Evolutionary conservation across 2,797 vertebrate species (phyloP), one percentile per base, ranked within the genome.

Genomic region (Aeoliscus strigatus): DNA sequence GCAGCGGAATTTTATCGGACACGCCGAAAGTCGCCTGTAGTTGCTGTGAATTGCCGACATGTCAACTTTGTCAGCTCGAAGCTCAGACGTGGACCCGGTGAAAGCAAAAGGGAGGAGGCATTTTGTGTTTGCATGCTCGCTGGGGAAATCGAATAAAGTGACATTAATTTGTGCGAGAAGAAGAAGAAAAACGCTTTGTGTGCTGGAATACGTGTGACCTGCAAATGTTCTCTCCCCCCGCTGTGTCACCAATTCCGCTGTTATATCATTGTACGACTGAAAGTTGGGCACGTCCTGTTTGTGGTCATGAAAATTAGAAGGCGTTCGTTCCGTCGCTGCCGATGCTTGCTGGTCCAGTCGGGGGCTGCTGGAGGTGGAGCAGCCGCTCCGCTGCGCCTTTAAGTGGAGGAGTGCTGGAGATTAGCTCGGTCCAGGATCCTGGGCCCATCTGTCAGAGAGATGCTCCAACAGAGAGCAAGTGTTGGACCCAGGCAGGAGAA

Each of bases 381-480:
- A 51, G 54, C 41, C 51, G 18, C 58, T 79, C 70, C 67, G 42
- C 84, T 84, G 82, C 62, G 62, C 79, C 78, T 86, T 88, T 86
- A 86, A 85, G 80, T 78, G 79, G 72, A 83, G 79, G 81, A 77
- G 77, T 71, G 73, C 58, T 81, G 78, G 81, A 87, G 84, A 87
- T 87, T 83, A 87, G 84, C 81, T 65, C 60, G 82, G 82, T 81
- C 87, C 83, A 79, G 81, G 82, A 86, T 87, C 81, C 79, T 58
- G 75, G 77, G 75, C 77, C 87, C 86, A 88, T 88, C 87, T 88
- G 86, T 86, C 77, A 71, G 75, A 74, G 78, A 81, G 80, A 80
- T 82, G 80, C 84, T 81, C 79, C 61, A 67, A 74, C 81, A 71
- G 81, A 26, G 83, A 80, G 81, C 80, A 83, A 79, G 81, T 81